Evolutionary conservation across 2,113 vertebrate species (phyloP), one percentile per base, ranked within the genome.

Genomic region (Petromus typicus): DNA sequence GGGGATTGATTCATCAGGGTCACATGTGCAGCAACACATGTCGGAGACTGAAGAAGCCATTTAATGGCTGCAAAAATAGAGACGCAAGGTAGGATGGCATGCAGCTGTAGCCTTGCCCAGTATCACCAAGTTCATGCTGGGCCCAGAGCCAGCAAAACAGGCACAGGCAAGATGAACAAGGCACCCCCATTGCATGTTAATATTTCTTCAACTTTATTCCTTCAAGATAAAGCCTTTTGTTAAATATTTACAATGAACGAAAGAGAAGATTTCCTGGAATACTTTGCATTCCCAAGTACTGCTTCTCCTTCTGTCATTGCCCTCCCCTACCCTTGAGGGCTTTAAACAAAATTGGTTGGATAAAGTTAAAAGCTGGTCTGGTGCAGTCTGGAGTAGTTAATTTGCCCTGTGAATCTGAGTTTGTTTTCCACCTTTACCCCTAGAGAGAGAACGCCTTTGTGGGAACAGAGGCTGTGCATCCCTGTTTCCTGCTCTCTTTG

Each of bases 41-140:
- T 30, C 79, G 82, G 43, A 78, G 92, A 93, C 3, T 25, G 54
- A 83, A 97, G 85, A 75, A 86, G 30, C 73, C 63, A 40, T 83
- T 94, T 83, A 89, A 83, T 59, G 34, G 78, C 67, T 75, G 43
- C 75, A 83, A 87, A 80, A 94, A 73, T 16, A 91, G 59, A 93
- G 67, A 81, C 20, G 80, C 75, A 4, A 8, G 2, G 22, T 57
- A 80, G 86, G 20, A 57, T 0, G 11, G 56, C 51, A 16, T 0
- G 30, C 73, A 80, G 89, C 73, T 95, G 83, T 76, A 89, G 93
- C 67, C 79, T 96, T 75, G 86, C 75, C 34, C 32, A 48, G 54
- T 37, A 5, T 64, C 22, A 76, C 78, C 86, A 86, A 86, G 69
- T 83, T 79, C n/a, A 14, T 23, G 13, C 40, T 0, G 11, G 91